Evolutionary conservation across 2,797 vertebrate genomes (phyloP), one percentile per base, ranked within the genome.

Genomic region (Trematomus bernacchii): DNA sequence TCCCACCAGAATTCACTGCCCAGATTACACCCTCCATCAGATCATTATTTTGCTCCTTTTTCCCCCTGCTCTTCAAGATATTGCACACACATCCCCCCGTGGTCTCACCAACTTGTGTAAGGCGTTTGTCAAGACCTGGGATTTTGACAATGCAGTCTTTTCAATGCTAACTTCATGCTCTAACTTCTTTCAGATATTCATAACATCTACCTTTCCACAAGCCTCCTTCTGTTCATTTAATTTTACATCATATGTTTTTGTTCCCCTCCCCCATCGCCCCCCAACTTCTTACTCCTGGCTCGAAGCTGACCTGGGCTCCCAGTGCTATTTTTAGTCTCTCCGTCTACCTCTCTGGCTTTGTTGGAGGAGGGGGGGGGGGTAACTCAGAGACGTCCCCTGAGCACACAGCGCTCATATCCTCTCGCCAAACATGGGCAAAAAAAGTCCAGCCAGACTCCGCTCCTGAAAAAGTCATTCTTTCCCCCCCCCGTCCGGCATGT

Each of bases 401-500:
- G 82, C 83, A 53, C 85, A 84, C 77, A 72, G 60, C 33, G 13
- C 76, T 91, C 85, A 88, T 92, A 92, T 94, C 93, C 90, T 91
- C 59, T 90, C 43, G 58, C 92, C 86, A 91, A 91, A 92, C 86
- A 91, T 88, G 86, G 93, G 77, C 83, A 92, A 89, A 92, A 88
- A 73, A 76, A 83, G 57, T 82, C 82, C 67, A 85, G 79, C 59
- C 85, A 88, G 86, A 80, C 62, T 47, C 52, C 18, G 69, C 73
- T 82, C 54, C 43, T 80, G 72, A 85, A 86, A 86, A 81, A 81
- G 65, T 75, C 58, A 23, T 23, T 23, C 14, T 58, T 47, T 27
- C 64, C 40, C 48, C 48, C 43, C 54, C 51, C 47, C 10, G 53
- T 44, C 52, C 62, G 3, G 64, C 62, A 68, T 82, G 79, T 89